These are phyloP conservation scores for Vesta saturnalis DNA, from an alignment of 2,888 invertebrate species.

Conservation along the genomic window DNA sequence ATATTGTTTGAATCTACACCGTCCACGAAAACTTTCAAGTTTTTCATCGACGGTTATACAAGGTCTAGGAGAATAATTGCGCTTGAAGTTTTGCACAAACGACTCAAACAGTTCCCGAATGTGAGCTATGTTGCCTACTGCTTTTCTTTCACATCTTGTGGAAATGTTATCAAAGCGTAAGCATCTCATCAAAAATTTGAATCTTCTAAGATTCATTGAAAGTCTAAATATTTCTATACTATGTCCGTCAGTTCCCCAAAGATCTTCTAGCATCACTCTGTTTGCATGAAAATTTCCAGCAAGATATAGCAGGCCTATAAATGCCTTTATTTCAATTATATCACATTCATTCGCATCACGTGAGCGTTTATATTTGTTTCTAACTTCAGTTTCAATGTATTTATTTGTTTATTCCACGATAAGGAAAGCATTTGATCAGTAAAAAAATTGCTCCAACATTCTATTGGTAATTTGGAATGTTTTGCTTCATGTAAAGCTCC, in stretches of 20 bases:
- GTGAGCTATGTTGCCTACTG: background rate
- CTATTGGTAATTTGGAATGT: background rate
- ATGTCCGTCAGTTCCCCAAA: background rate
- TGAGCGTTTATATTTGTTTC: background rate
- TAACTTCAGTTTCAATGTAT: background rate
- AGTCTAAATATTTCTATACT: background rate
- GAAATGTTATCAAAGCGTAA: no score
- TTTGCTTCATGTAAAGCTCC: background rate
- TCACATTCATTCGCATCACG: background rate
- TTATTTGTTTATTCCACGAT: background rate
- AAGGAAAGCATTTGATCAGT: background rate
- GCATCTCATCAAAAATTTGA: no score
- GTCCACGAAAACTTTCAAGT: no score
- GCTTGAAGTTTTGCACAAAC: background rate
- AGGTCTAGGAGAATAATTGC: background rate
- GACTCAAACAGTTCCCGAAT: background rate
- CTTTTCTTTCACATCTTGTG: background rate
- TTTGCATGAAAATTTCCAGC: background rate
- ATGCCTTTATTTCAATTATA: background rate
- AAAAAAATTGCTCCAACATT: background rate
- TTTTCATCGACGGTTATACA: background rate
- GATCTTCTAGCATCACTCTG: background rate
- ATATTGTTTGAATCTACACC: no score
- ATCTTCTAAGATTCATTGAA: background rate
- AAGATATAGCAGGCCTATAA: background rate